Evolutionary conservation across 1,140 invertebrate species (phyloP), one percentile per base, ranked within the genome.

Genomic region (Trachymyrmex septentrionalis): DNA sequence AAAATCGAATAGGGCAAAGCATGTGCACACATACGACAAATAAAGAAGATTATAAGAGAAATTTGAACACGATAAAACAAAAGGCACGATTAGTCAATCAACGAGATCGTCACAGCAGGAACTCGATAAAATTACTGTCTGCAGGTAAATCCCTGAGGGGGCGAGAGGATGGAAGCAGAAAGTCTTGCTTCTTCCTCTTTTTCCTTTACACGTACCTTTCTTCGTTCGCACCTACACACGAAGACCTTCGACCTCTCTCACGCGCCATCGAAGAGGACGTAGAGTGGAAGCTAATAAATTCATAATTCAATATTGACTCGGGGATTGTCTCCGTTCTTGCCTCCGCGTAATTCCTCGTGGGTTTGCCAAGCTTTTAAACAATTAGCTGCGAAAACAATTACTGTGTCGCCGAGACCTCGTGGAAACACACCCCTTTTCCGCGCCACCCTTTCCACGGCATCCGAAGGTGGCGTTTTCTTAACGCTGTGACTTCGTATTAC

Each of bases 251-350:
- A 85, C 76, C 75, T 87, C 76, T 72, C 57, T 72, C 72, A 85
- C 72, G 71, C 27, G 71, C 69, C 87, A 92, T 90, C 73, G 87
- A 38, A 21, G 82, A 69, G 71, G 48, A 38, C 71, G 55, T 38
- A 85, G 86, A 85, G 85, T 64, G 82, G 82, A 86, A 86, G 89
- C 88, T 93, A 92, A 94, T 94, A 93, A 94, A 94, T 94, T 93
- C 92, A 93, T 94, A 92, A 92, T 93, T 94, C 93, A 94, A 93
- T 94, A 94, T 93, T 94, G 92, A 94, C 92, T 92, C 90, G 85
- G 72, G 91, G 92, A 93, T 92, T 92, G 92, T 93, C 92, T 89
- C 63, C 86, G 80, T 30, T 75, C 86, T 87, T 84, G 84, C 88
- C 76, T 84, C 85, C 76, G 78, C 89, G 89, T 91, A 91, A 90